Conservation (phyloP, 2,888 invertebrate genomes). For the Epicampocera succincta region DNA sequence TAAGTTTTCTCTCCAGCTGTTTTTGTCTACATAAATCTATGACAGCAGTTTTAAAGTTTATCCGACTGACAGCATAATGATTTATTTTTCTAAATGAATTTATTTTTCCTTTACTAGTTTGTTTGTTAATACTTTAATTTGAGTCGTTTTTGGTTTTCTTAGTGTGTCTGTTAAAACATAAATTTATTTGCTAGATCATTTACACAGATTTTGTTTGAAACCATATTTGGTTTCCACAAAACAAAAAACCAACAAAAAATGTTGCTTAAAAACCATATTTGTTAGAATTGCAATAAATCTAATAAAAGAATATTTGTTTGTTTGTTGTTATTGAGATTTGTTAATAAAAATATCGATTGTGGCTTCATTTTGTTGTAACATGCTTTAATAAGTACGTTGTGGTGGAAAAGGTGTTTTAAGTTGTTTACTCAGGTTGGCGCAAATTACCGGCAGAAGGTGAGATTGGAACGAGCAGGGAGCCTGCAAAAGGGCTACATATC, state of each 20-base stretch:
- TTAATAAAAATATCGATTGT: conserved; percentile 44
- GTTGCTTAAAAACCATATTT: conserved; percentile 46
- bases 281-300: conserved; percentile 47
- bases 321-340: conserved; percentile 39
- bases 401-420: too few species aligned
- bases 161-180: conserved; percentile 43
- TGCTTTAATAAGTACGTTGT: too few species aligned
- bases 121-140: conserved; percentile 46
- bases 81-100: conserved; percentile 24
- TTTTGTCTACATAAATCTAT: too few species aligned
- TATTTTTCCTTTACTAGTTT: neutral
- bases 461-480: too few species aligned
- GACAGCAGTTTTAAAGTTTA: conserved; percentile 15
- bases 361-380: conserved; percentile 26
- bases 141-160: conserved; percentile 38
- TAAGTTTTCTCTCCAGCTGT: neutral
- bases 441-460: too few species aligned
- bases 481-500: too few species aligned
- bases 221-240: conserved; percentile 65
- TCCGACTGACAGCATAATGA: conserved; percentile 51
- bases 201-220: conserved; percentile 64
- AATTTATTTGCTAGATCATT: conserved; percentile 59
- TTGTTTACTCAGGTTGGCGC: too few species aligned
- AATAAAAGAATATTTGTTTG: conserved; percentile 18
- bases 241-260: conserved; percentile 22